Percentiles rank a stretch among this genome's conserved stretches.
phyloP scores from a whole-genome alignment of 1,140 invertebrate genomes.

The Drosophila arawakana region DNA sequence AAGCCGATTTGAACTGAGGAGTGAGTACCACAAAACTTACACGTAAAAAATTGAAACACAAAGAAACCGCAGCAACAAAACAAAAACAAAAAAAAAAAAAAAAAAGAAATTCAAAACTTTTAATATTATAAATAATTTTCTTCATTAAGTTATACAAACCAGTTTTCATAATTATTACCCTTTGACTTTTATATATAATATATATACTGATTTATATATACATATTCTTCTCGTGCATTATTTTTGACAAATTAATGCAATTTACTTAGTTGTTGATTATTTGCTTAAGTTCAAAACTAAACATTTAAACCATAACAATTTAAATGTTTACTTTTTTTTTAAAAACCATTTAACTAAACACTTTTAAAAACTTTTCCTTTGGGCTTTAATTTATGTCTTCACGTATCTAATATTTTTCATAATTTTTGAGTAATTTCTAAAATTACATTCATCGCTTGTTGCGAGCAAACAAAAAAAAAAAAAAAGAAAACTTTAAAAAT shows the following conservation, averaged over 20 bases:
- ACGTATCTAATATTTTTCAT: slow-evolving; percentile 41
- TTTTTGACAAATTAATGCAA: slow-evolving; percentile 42
- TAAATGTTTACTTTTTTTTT: slow-evolving; percentile 8
- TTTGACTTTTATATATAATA: slow-evolving; percentile 14
- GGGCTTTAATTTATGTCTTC: slow-evolving; percentile 72
- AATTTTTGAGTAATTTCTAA: slow-evolving; percentile 65
- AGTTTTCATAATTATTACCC: slow-evolving; percentile 35
- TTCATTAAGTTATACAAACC: slow-evolving; percentile 34
- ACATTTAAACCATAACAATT: slow-evolving; percentile 3
- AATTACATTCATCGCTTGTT: slow-evolving; percentile 53
- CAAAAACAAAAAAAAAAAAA: slow-evolving; percentile 7
- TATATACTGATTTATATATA: slow-evolving; percentile 28
- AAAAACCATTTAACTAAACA: slow-evolving; percentile 8
- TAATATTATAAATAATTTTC: slow-evolving; percentile 15
- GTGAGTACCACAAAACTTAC: slow-evolving; percentile 62
- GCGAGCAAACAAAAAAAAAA: slow-evolving; percentile 27
- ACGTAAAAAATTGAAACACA: too few species aligned
- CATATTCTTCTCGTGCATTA: slow-evolving; percentile 36
- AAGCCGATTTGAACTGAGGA: slow-evolving; percentile 30
- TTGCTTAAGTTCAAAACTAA: slow-evolving; percentile 67
- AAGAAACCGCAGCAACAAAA: slow-evolving; percentile 34
- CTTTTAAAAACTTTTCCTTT: slow-evolving; percentile 16
- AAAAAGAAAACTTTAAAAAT: slow-evolving; percentile 34
- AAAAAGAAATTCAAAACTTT: neutral
- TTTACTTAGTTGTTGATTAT: slow-evolving; percentile 78